phyloP scores from a whole-genome alignment of 2,888 invertebrate species.

The Lissonota sp. region DNA sequence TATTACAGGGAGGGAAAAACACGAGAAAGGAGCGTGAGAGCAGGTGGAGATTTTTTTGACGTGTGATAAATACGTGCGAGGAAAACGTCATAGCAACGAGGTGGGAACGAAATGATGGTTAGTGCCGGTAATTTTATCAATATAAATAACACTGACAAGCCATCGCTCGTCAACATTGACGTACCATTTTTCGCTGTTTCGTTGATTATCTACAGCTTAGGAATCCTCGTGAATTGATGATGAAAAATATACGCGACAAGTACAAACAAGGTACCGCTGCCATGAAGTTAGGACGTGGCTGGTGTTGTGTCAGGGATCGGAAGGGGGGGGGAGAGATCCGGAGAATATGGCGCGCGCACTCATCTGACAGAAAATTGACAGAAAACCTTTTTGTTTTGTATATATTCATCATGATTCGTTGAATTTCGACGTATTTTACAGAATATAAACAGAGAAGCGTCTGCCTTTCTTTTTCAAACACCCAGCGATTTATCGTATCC shows the following conservation, averaged over 20 bases:
- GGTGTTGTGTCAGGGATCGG: conserved; percentile 44
- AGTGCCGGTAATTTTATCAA: conserved; percentile 28
- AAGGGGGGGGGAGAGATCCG: conserved; percentile 7
- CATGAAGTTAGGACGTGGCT: conserved; percentile 80
- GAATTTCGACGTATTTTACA: no score
- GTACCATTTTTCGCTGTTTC: conserved; percentile 72
- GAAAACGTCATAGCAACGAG: conserved; percentile 50
- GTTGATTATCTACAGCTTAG: conserved; percentile 56
- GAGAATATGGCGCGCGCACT: conserved; percentile 55
- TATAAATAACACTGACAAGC: not conserved
- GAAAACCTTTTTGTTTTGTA: no score
- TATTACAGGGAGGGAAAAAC: conserved; percentile 14
- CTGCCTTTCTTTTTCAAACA: no score
- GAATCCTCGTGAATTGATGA: conserved; percentile 28
- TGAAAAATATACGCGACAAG: conserved; percentile 57
- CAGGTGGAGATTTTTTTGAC: conserved; percentile 48
- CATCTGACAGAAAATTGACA: conserved; percentile 13
- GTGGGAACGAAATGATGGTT: conserved; percentile 18
- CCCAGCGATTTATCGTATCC: no score
- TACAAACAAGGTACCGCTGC: conserved; percentile 74
- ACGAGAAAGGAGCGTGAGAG: conserved; percentile 9
- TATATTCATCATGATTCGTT: no score
- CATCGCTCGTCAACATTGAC: conserved; percentile 50
- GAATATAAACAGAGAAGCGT: no score
- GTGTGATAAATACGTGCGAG: conserved; percentile 53